Conservation (phyloP, 1,140 invertebrate genomes). For the Wiebesia pumilae region DNA sequence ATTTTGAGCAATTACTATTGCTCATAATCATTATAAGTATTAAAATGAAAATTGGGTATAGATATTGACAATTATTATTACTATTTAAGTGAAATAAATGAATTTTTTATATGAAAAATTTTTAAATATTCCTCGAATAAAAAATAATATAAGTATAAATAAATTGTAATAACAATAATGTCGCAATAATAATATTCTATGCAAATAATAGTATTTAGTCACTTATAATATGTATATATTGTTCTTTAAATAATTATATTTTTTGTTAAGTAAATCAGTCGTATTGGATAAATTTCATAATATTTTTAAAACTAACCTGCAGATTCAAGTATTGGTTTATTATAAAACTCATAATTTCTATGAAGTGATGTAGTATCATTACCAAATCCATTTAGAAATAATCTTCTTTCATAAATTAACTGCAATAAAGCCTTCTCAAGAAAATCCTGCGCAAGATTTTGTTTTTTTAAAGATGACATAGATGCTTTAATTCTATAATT, state of each 20-base stretch:
- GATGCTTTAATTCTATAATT: background rate
- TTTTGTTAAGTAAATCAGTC: background rate
- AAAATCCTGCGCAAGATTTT: background rate
- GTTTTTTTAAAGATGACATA: background rate
- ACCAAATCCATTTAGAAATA: constrained; percentile 26
- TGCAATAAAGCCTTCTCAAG: constrained; percentile 4
- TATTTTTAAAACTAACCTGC: constrained; percentile 25
- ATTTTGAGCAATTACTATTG: too few species aligned
- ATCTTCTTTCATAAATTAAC: constrained; percentile 3
- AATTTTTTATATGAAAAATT: too few species aligned
- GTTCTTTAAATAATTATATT: background rate
- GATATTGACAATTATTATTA: too few species aligned
- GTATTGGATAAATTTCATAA: background rate
- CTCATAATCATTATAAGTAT: too few species aligned
- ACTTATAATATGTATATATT: background rate
- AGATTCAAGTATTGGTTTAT: background rate
- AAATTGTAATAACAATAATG: too few species aligned
- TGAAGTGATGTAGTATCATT: constrained; percentile 18
- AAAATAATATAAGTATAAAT: too few species aligned
- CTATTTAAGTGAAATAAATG: too few species aligned
- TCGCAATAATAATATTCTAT: too few species aligned
- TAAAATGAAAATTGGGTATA: too few species aligned
- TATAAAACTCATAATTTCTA: constrained; percentile 19
- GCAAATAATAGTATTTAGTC: background rate
- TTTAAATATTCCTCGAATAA: too few species aligned